Evolutionary conservation across 2,888 invertebrate species (phyloP).

Genomic region (Octonoba sinensis): DNA sequence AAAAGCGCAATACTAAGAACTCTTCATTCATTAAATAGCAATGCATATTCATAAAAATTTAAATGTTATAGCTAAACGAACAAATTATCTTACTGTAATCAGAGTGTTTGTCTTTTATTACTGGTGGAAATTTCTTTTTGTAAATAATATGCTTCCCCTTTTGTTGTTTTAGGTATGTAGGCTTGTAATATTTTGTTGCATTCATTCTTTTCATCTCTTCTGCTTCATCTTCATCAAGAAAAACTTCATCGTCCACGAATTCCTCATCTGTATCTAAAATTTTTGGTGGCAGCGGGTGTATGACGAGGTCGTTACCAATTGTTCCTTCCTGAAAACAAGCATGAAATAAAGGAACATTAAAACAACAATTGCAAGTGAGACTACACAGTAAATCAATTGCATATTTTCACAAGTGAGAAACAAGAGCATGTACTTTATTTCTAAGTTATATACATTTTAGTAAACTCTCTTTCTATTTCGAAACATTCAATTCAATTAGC

Average conservation of each 20-base stretch:
- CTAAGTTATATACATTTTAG: too few species aligned
- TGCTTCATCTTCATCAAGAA: conserved; percentile 77
- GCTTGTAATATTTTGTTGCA: conserved; percentile 19
- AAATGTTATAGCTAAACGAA: too few species aligned
- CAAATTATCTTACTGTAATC: conserved; percentile 52
- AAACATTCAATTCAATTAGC: too few species aligned
- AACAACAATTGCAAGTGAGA: too few species aligned
- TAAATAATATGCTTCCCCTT: conserved; percentile 79
- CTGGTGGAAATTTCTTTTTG: conserved; percentile 74
- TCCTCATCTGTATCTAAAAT: conserved; percentile 48
- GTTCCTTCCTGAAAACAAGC: conserved; percentile 83
- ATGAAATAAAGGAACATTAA: too few species aligned
- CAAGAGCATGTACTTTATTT: neutral
- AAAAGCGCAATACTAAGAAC: too few species aligned
- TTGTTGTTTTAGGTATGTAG: conserved; percentile 29
- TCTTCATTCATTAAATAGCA: too few species aligned
- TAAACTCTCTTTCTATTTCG: too few species aligned
- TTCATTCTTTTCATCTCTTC: conserved; percentile 66
- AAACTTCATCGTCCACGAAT: conserved; percentile 79
- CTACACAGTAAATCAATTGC: too few species aligned
- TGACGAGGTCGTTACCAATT: conserved; percentile 88
- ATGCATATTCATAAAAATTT: too few species aligned
- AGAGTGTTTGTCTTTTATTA: conserved; percentile 51
- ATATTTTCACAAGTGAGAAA: neutral
- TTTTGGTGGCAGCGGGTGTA: conserved; percentile 82